Evolutionary conservation across 2,113 vertebrate genomes (phyloP), one percentile per base, ranked within the genome.

Genomic region (Acanthochromis polyacanthus): DNA sequence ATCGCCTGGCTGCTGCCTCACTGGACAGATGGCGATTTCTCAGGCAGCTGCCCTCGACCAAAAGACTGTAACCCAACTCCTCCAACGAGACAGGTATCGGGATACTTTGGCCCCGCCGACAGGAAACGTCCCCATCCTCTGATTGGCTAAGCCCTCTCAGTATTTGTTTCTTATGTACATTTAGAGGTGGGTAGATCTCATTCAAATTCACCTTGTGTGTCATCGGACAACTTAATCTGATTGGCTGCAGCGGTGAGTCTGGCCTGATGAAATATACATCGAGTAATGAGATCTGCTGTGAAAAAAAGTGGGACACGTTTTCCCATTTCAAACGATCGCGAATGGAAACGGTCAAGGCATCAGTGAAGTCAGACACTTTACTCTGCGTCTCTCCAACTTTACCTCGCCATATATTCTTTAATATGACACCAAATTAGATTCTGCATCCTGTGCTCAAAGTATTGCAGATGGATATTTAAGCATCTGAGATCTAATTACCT

Each of bases 401-500:
- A 6, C 40, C 46, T 19, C 1, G 11, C 43, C n/a, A 16, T 22
- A 4, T 38, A 25, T 48, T 70, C 40, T 22, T 52, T 8, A 20
- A 16, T 2, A 22, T 30, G n/a, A 19, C 53, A 89, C 90, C 84
- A 84, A 73, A 58, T 50, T 30, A 20, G 5, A 50, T 19, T 19
- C 6, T 1, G 19, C 10, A 10, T 11, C 52, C n/a, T 36, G 55
- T 40, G 36, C 40, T 45, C 53, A 30, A 46, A 48, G 57, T 20
- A 38, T 14, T 56, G 75, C 83, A 80, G 91, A 90, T 94, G 94
- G 91, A 80, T 86, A 84, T 91, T 88, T 81, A 90, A 83, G 88
- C 83, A 45, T 25, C 11, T 82, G 75, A 89, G 88, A 91, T 96
- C 95, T 96, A 84, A 94, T 99, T 98, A 97, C 97, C 59, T 25